Percentiles rank a stretch among this genome's conserved stretches.
Evolutionary conservation across 2,888 invertebrate genomes (phyloP).

Genomic region (Temnothorax unifasciatus): DNA sequence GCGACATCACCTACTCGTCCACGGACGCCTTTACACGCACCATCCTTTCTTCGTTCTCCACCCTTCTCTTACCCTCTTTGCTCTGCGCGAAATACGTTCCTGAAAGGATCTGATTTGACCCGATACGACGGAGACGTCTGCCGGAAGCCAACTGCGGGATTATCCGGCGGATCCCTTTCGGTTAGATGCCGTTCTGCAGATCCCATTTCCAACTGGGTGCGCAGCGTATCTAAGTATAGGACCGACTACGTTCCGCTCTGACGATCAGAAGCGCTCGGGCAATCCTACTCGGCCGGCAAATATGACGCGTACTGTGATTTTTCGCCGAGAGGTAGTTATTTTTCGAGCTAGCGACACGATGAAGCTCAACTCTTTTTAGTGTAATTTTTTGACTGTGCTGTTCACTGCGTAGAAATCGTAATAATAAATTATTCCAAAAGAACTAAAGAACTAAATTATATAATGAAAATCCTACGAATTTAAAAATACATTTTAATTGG

Average conservation of each 20-base stretch:
- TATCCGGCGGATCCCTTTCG: conserved; percentile 72
- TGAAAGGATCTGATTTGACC: conserved; percentile 66
- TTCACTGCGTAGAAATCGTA: not conserved
- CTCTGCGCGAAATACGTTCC: conserved; percentile 28
- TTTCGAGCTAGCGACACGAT: not conserved
- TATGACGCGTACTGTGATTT: conserved; percentile 40
- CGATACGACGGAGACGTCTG: conserved; percentile 57
- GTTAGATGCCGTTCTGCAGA: conserved; percentile 70
- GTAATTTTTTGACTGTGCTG: not conserved
- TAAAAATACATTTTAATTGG: not conserved
- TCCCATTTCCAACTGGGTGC: conserved; percentile 76
- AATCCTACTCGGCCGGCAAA: conserved; percentile 54
- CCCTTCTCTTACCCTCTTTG: conserved; percentile 24
- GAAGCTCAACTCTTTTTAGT: not conserved
- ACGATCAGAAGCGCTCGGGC: conserved; percentile 64
- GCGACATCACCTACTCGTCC: conserved; percentile 28
- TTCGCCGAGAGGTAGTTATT: conserved; percentile 5
- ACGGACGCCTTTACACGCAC: conserved; percentile 18
- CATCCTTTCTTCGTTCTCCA: not conserved
- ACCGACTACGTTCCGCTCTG: conserved; percentile 67
- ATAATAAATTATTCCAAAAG: not conserved
- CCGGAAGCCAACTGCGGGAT: conserved; percentile 75
- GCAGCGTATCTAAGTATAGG: conserved; percentile 61
- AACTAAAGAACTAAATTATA: not conserved
- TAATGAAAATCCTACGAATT: not conserved